phyloP scores from a whole-genome alignment of 2,888 invertebrate species.

The Diogma glabrata region DNA sequence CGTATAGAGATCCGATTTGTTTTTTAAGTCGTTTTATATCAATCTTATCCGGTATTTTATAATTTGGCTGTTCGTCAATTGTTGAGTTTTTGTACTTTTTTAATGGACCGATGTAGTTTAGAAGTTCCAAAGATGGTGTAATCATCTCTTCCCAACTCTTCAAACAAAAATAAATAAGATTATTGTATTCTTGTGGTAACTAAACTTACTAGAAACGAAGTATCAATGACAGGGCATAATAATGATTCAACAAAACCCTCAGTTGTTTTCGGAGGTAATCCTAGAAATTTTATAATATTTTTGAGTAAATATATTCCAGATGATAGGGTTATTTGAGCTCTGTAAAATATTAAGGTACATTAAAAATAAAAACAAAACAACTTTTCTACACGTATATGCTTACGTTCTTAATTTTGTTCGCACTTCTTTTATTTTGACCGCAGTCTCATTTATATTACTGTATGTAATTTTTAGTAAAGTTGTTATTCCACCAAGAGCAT shows the following conservation, averaged over 20 bases:
- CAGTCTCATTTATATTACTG: background rate
- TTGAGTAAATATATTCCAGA: background rate
- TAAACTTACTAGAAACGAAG: too few relatives aligned
- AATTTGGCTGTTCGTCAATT: constrained; percentile 15
- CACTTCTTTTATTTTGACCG: background rate
- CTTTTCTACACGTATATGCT: background rate
- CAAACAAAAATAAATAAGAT: constrained; percentile 1
- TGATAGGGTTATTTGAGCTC: background rate
- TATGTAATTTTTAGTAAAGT: constrained; percentile 12
- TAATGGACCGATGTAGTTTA: constrained; percentile 33
- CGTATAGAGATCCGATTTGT: constrained; percentile 30
- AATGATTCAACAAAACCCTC: constrained; percentile 28
- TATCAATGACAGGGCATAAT: constrained; percentile 30
- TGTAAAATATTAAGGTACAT: too few relatives aligned
- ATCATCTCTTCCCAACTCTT: constrained; percentile 35
- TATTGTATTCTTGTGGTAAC: background rate
- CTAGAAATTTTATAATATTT: constrained; percentile 27
- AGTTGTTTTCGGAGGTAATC: constrained; percentile 29
- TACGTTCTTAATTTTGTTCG: background rate
- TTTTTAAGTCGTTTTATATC: constrained; percentile 31
- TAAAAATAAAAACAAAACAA: too few relatives aligned
- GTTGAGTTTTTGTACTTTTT: constrained; percentile 25
- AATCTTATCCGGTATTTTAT: constrained; percentile 22
- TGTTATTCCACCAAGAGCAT: constrained; percentile 10
- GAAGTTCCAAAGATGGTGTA: constrained; percentile 33